Conservation (phyloP, 2,888 invertebrate genomes). For the Melitaea athalia region DNA sequence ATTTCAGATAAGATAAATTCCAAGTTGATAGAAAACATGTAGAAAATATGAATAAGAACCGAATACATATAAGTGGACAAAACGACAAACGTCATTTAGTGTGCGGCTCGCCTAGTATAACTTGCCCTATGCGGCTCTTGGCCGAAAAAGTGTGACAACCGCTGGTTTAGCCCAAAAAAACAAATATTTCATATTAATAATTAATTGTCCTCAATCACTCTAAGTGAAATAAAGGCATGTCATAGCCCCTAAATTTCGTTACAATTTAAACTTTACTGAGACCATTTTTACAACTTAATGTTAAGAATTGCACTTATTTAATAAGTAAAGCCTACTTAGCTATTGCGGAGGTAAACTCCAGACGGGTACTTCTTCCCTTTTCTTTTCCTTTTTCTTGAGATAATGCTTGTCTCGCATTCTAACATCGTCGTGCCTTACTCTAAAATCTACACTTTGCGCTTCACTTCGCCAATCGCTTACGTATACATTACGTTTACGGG, state of each 20-base stretch:
- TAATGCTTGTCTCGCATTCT: conserved; percentile 68
- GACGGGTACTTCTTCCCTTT: conserved; percentile 65
- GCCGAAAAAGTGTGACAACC: no score
- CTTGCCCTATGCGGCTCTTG: no score
- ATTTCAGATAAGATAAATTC: no score
- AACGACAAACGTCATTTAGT: no score
- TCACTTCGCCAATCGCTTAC: conserved; percentile 63
- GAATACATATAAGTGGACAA: no score
- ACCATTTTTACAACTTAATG: conserved; percentile 11
- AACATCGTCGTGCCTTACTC: conserved; percentile 63
- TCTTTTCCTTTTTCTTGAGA: conserved; percentile 70
- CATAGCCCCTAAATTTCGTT: background rate
- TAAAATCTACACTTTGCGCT: conserved; percentile 41
- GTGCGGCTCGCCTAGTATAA: no score
- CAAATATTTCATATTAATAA: background rate
- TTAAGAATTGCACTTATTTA: conserved; percentile 19
- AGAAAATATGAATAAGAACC: no score
- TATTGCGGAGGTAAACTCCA: conserved; percentile 74
- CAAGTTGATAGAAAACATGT: no score
- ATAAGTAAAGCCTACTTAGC: conserved; percentile 14
- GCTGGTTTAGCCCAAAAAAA: no score
- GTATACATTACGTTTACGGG: conserved; percentile 47
- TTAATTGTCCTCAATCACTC: background rate
- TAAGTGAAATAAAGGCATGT: background rate
- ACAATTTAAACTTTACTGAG: conserved; percentile 5